Evolutionary conservation across 2,888 invertebrate genomes (phyloP), one percentile per base, ranked within the genome.

Genomic region (Megastigmus dorsalis): DNA sequence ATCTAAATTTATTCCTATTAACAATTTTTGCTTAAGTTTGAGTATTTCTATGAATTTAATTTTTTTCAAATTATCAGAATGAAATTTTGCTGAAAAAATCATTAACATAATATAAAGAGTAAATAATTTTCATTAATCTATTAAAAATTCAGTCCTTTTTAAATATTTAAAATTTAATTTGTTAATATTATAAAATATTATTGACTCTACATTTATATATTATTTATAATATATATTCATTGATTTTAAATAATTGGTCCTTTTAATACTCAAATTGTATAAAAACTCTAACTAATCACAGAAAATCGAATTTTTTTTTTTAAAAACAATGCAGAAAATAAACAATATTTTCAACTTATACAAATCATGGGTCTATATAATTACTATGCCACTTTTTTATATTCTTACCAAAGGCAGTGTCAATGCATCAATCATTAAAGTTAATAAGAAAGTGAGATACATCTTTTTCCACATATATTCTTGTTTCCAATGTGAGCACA

Each of bases 391-490:
- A 74, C 36, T 67, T 66, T 55, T 66, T 68, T 48, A 68, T 38
- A 59, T 62, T 62, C 55, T 54, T 74, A 68, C 67, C 73, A 74
- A 74, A 74, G 62, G 54, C 48, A 62, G 55, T 73, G 45, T 73
- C 52, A 54, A 66, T 10, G 54, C 36, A 20, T 60, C 23, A 62
- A 57, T 6, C 7, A 72, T n/a, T n/a, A n/a, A n/a, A n/a, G n/a
- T n/a, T n/a, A n/a, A n/a, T 59, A 26, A 23, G n/a, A 41, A 50
- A 41, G 9, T 33, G 13, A 48, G 23, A 60, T 62, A 62, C n/a
- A n/a, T n/a, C n/a, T n/a, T 63, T 55, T 63, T 55, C 20, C 23
- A 62, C 45, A 23, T 59, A 52, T 57, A 68, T 63, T 71, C 28
- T 62, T 62, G 54, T 28, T 70, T 69, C 43, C 33, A 43, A 18